phyloP scores from a whole-genome alignment of 30 jellyfish, hydroid and myxozoan genomes.

The Hydractinia symbiolongicarpus region DNA sequence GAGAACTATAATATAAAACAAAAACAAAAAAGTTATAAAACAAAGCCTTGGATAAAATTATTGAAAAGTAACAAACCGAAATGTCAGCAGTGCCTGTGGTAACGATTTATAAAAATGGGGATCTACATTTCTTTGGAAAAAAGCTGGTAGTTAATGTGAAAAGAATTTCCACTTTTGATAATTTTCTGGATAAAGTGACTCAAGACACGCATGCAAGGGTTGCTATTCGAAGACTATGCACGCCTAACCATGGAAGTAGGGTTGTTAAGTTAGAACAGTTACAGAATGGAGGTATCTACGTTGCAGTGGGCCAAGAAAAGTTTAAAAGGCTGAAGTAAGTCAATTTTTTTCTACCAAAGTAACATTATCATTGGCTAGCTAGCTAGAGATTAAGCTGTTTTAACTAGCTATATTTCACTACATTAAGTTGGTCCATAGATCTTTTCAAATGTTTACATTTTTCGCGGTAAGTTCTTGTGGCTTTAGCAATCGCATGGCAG shows the following conservation, averaged over 20 bases:
- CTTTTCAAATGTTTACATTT: no score
- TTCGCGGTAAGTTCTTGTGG: no score
- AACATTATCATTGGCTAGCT: background rate
- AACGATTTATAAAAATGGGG: constrained; percentile 82
- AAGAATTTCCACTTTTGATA: constrained; percentile 71
- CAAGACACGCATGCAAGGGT: constrained; percentile 66
- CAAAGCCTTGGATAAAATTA: background rate
- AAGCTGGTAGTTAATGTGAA: constrained; percentile 73
- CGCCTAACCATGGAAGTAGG: constrained; percentile 86
- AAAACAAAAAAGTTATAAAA: background rate
- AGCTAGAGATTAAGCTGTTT: background rate
- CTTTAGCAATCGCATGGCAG: no score
- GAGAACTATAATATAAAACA: background rate
- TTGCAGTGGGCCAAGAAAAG: constrained; percentile 85
- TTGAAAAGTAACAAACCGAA: background rate
- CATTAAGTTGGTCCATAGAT: no score
- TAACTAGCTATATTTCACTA: no score
- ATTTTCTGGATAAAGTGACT: constrained; percentile 75
- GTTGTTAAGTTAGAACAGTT: constrained; percentile 52
- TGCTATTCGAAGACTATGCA: constrained; percentile 72
- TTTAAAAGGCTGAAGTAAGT: constrained; percentile 73
- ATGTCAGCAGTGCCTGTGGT: constrained; percentile 59
- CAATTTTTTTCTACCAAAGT: background rate
- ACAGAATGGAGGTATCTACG: constrained; percentile 86
- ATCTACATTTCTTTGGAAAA: constrained; percentile 53